Conservation (phyloP, 2,113 vertebrate genomes). For the Psophia crepitans region DNA sequence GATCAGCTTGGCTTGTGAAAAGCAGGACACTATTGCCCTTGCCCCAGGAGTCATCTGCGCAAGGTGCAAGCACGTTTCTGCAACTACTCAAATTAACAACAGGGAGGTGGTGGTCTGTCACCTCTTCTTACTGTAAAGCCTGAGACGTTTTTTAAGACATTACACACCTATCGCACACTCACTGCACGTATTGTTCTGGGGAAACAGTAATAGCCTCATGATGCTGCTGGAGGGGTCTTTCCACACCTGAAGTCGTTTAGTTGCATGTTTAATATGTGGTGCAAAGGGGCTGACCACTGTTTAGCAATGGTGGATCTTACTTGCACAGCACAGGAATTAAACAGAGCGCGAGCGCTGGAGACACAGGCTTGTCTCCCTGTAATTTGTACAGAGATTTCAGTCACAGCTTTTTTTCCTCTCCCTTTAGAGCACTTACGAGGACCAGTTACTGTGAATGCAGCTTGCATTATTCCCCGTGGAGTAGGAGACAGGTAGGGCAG, state of each 20-base stretch:
- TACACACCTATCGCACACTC: background rate
- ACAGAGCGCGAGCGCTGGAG: background rate
- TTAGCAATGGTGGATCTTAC: background rate
- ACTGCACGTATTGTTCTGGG: background rate
- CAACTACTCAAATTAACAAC: background rate
- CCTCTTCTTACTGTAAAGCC: background rate
- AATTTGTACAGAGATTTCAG: constrained; percentile 24
- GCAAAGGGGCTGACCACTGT: background rate
- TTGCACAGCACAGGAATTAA: background rate
- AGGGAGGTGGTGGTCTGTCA: background rate
- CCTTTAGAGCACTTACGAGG: constrained; percentile 32
- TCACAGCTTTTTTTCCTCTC: background rate
- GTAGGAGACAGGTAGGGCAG: constrained; percentile 25
- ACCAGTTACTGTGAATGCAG: constrained; percentile 29
- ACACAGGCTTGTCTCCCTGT: background rate
- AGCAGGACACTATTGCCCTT: background rate
- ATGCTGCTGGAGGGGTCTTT: background rate
- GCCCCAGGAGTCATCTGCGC: background rate
- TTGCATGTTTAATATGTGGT: background rate
- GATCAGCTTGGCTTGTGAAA: background rate
- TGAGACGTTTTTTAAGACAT: background rate
- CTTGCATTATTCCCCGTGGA: constrained; percentile 30
- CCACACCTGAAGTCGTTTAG: background rate
- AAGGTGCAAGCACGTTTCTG: background rate
- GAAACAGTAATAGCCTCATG: background rate